Base-by-base conservation (phyloP, 2,888 invertebrate species). In the Axea sp. region DNA sequence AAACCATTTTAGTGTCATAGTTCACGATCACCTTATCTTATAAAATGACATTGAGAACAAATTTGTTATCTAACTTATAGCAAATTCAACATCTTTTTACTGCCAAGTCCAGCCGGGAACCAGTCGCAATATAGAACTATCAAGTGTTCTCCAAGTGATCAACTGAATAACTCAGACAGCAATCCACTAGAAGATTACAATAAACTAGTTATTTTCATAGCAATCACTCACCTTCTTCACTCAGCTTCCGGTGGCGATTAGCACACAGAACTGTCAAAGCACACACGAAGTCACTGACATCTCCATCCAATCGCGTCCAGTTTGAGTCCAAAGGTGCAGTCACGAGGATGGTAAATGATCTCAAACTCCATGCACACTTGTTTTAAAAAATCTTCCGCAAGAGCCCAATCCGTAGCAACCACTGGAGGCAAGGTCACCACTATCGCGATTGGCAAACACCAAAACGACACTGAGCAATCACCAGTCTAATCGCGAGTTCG, bases 231-330 rank as follows among this genome's bases (percentile, higher is more conserved):
- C 82, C 79, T 82, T 53, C 33, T 28, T 17, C 69, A 33, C 62
- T 64, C 73, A 41, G 51, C 69, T 64, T 68, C 77, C 78, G 77
- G 71, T 55, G 74, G 53, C 60, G 76, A 77, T 72, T 76, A 39
- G 74, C 78, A 75, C 78, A 65, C 74, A 76, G 62, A 83, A 81
- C 81, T 77, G 81, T 84, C 83, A 83, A 83, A 82, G 79, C 79
- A 82, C 84, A 82, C 78, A 72, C 78, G 78, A 82, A 78, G 80
- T 80, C 81, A 83, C 82, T 81, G 80, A 79, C 83, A 83, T 83
- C 75, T 81, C 80, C 79, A 62, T 73, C 72, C 75, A 71, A 47
- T 37, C 31, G 53, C 41, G 59, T 35, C 19, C 30, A 37, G 53
- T 59, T 22, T 39, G 1, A 59, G 67, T 47, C 39, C 68, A 57